Evolutionary conservation across 2,888 invertebrate genomes (phyloP).

Genomic region (Cheilosia scutellata): DNA sequence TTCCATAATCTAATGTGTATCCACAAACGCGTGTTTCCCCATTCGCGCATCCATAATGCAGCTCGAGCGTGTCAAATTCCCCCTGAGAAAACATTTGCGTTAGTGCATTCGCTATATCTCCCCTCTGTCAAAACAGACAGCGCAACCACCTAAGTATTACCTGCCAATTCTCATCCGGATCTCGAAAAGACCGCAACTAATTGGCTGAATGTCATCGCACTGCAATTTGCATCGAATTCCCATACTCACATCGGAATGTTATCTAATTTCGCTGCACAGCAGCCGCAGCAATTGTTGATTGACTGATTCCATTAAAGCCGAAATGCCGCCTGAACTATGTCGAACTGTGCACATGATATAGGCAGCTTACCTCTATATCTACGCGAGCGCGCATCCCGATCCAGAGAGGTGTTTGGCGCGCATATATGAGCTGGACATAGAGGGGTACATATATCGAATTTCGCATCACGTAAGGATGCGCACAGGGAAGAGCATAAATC

Average conservation of each 20-base stretch:
- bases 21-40: neutral
- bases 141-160: slow-evolving; percentile 11
- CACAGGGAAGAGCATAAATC: slow-evolving; percentile 57
- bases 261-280: slow-evolving; percentile 47
- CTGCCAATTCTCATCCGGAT: slow-evolving; percentile 58
- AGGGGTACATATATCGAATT: slow-evolving; percentile 39
- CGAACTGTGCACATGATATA: slow-evolving; percentile 54
- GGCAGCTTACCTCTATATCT: slow-evolving; percentile 3
- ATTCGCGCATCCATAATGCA: slow-evolving; percentile 35
- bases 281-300: slow-evolving; percentile 47
- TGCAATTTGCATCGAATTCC: slow-evolving; percentile 57
- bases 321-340: slow-evolving; percentile 61
- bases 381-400: neutral
- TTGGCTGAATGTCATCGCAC: slow-evolving; percentile 67
- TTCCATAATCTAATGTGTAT: neutral
- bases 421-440: neutral
- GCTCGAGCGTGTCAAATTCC: slow-evolving; percentile 46
- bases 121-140: slow-evolving; percentile 46
- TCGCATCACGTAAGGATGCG: slow-evolving; percentile 54
- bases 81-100: slow-evolving; percentile 64
- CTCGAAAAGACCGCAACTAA: slow-evolving; percentile 52
- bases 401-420: neutral
- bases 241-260: slow-evolving; percentile 53
- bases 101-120: slow-evolving; percentile 20
- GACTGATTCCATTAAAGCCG: slow-evolving; percentile 61